These are phyloP conservation scores for Myxocyprinus asiaticus DNA, from an alignment of 2,113 vertebrate species.

Conservation along the genomic window DNA sequence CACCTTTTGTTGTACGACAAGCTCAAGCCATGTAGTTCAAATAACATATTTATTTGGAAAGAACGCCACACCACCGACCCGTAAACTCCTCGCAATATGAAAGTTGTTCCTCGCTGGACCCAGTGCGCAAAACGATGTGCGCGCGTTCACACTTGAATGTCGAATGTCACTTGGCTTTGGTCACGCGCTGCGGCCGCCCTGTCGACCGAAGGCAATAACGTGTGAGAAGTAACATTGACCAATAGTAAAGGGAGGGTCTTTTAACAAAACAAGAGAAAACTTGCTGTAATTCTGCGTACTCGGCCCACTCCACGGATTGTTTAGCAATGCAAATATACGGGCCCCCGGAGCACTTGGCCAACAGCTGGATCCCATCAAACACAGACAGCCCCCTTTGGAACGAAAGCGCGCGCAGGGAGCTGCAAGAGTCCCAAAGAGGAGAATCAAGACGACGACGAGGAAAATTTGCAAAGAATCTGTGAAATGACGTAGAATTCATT, in stretches of 20 bases:
- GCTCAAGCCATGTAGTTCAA: slow-evolving; percentile 59
- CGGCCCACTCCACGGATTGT: slow-evolving; percentile 76
- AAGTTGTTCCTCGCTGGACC: slow-evolving; percentile 34
- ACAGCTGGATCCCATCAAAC: slow-evolving; percentile 97
- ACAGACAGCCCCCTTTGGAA: slow-evolving; percentile 81
- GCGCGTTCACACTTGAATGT: slow-evolving; percentile 61
- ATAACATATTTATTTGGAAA: slow-evolving; percentile 56
- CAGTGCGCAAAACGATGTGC: slow-evolving; percentile 47
- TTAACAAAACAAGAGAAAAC: slow-evolving; percentile 79
- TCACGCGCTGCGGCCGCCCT: slow-evolving; percentile 64
- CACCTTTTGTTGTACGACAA: slow-evolving; percentile 64
- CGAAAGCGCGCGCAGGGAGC: slow-evolving; percentile 45
- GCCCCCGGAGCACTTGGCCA: slow-evolving; percentile 76
- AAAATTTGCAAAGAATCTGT: not conserved
- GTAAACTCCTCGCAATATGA: slow-evolving; percentile 40
- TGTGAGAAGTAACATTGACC: slow-evolving; percentile 70
- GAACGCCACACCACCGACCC: slow-evolving; percentile 37
- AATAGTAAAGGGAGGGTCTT: slow-evolving; percentile 82
- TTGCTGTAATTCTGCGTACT: slow-evolving; percentile 72
- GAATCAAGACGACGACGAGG: not conserved
- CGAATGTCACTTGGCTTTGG: slow-evolving; percentile 80
- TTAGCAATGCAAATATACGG: slow-evolving; percentile 91
- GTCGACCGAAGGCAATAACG: slow-evolving; percentile 40
- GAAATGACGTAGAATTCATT: slow-evolving; percentile 11
- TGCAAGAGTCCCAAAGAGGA: not conserved